Percentiles rank a stretch among this genome's conserved stretches.
phyloP scores from a whole-genome alignment of 2,797 vertebrate species.

The Fistularia commersonii region DNA sequence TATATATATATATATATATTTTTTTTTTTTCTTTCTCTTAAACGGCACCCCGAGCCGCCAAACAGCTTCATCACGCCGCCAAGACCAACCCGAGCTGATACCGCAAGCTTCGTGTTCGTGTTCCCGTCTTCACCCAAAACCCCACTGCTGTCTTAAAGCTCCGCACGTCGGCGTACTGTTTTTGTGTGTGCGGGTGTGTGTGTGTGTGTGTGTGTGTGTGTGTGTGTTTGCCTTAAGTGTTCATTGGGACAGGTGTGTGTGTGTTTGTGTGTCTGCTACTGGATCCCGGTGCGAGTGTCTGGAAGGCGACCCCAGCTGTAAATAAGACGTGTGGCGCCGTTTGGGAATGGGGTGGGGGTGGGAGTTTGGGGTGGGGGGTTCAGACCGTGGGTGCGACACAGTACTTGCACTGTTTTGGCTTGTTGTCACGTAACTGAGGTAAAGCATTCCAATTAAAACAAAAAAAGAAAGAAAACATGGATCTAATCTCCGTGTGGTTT shows the following conservation, averaged over 20 bases:
- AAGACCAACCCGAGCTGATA: too few relatives aligned
- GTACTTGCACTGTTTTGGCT: constrained; percentile 58
- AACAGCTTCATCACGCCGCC: too few relatives aligned
- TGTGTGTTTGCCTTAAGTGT: too few relatives aligned
- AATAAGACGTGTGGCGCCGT: constrained; percentile 36
- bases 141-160: too few relatives aligned
- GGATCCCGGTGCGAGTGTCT: constrained; percentile 29
- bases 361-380: constrained; percentile 16
- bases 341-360: constrained; percentile 12
- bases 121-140: too few relatives aligned
- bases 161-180: too few relatives aligned
- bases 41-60: too few relatives aligned
- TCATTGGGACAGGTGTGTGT: constrained; percentile 23
- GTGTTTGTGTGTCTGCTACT: constrained; percentile 36
- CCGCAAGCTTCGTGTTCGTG: too few relatives aligned
- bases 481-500: constrained; percentile 9
- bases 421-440: constrained; percentile 56
- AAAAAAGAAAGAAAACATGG: constrained; percentile 18
- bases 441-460: constrained; percentile 67
- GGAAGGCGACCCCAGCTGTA: constrained; percentile 42
- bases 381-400: constrained; percentile 32
- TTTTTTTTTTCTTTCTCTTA: too few relatives aligned
- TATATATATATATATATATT: too few relatives aligned
- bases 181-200: constrained; percentile 17
- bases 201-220: constrained; percentile 26